A percentile compares a stretch with the other conserved stretches of the same genome.
phyloP scores from a whole-genome alignment of 2,113 vertebrate species.

The Balaeniceps rex region DNA sequence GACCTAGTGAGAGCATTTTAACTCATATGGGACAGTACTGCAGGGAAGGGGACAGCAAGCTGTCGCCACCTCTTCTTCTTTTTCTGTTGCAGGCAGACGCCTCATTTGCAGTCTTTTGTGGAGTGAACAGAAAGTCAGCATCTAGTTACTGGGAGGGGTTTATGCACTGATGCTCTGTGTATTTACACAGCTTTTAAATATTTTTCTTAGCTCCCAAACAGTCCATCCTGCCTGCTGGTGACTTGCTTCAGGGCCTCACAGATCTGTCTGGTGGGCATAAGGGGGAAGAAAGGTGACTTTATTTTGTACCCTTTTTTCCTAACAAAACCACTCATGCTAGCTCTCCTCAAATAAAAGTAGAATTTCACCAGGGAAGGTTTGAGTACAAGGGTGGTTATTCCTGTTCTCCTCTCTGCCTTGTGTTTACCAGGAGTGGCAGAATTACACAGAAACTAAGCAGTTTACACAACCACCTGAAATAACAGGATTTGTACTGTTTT shows the following conservation, averaged over 20 bases:
- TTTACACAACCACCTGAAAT: slow-evolving; percentile 47
- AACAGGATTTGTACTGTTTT: slow-evolving; percentile 23
- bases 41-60: neutral
- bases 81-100: neutral
- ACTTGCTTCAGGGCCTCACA: neutral
- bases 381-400: neutral
- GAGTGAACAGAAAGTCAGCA: neutral
- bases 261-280: neutral
- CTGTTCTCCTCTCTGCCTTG: neutral
- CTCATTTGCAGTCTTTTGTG: neutral
- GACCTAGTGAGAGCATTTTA: neutral
- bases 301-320: neutral
- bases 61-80: neutral
- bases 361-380: neutral
- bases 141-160: neutral
- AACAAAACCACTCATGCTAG: neutral
- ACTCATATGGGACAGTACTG: neutral
- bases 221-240: neutral
- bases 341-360: neutral
- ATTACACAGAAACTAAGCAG: neutral
- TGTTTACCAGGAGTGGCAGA: neutral
- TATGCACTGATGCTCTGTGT: neutral
- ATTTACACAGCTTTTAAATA: slow-evolving; percentile 43
- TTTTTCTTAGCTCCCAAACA: slow-evolving; percentile 53
- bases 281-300: neutral